Conservation (phyloP, 2,888 invertebrate genomes). For the Cenopis cana region DNA sequence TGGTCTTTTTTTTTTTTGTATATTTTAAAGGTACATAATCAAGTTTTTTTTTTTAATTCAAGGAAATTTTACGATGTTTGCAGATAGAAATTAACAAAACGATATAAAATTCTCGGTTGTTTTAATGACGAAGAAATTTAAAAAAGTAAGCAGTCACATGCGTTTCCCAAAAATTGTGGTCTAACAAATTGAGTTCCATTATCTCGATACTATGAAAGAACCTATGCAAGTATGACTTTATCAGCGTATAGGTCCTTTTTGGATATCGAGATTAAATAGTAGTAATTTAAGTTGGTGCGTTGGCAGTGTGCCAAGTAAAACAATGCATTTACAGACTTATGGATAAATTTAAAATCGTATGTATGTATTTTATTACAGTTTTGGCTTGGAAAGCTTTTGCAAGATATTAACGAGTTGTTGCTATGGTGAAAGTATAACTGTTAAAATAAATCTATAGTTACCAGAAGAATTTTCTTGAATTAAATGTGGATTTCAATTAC, state of each 20-base stretch:
- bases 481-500: no score
- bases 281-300: constrained; percentile 27
- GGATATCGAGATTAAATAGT: neutral
- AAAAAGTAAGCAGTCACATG: constrained; percentile 11
- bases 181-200: neutral
- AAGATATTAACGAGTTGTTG: constrained; percentile 18
- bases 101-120: no score
- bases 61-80: no score
- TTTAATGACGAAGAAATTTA: no score
- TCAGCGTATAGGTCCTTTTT: neutral
- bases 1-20: no score
- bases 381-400: constrained; percentile 21
- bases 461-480: no score
- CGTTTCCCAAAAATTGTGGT: constrained; percentile 28
- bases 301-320: constrained; percentile 43
- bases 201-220: constrained; percentile 1
- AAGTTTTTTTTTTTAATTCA: no score
- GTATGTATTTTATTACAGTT: constrained; percentile 28
- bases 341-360: constrained; percentile 17
- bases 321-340: constrained; percentile 41
- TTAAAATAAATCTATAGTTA: neutral
- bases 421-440: neutral
- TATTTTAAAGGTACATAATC: no score
- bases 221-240: neutral
- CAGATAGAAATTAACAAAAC: no score